Evolutionary conservation across 2,888 invertebrate species (phyloP).

Genomic region (Eulithis prunata): DNA sequence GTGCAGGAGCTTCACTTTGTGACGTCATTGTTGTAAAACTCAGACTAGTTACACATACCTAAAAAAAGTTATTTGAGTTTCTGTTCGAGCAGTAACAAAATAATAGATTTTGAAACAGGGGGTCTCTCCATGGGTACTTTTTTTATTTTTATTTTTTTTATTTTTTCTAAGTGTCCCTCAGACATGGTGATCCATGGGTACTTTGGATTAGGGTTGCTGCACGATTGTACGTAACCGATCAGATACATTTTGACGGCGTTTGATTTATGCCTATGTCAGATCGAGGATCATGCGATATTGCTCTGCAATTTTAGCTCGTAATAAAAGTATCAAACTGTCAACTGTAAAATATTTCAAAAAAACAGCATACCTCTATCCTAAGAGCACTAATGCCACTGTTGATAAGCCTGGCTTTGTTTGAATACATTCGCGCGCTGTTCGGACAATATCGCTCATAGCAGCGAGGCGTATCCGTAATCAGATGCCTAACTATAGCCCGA

Average conservation of each 20-base stretch:
- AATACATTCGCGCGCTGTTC: conserved; percentile 25
- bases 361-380: neutral
- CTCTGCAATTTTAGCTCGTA: neutral
- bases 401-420: conserved; percentile 2
- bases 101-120: no score
- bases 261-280: conserved; percentile 32
- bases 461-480: conserved; percentile 38
- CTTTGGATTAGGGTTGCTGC: conserved; percentile 38
- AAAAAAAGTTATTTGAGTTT: no score
- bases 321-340: neutral
- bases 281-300: neutral
- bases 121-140: no score
- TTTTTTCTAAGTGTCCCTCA: no score
- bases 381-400: neutral
- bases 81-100: no score
- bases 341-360: neutral
- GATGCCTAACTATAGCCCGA: conserved; percentile 38
- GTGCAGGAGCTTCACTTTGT: neutral
- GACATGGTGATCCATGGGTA: no score
- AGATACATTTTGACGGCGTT: conserved; percentile 34
- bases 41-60: no score
- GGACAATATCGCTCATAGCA: conserved; percentile 22
- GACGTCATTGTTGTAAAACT: no score
- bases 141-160: no score
- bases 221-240: conserved; percentile 43